Evolutionary conservation across 2,888 invertebrate species (phyloP).

Genomic region (Dichetophora obliterata): DNA sequence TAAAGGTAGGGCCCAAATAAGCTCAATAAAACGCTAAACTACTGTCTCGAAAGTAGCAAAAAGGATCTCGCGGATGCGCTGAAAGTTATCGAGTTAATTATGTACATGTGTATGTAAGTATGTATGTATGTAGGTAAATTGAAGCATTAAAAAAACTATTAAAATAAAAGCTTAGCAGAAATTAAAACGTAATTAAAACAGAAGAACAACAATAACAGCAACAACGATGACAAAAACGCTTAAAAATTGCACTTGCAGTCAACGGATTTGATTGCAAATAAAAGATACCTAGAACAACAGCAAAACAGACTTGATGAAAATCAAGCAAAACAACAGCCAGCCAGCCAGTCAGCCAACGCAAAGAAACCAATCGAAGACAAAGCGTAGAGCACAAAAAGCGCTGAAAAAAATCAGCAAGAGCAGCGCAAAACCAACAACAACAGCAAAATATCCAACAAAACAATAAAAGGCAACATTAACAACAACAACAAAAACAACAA

Average conservation of each 20-base stretch:
- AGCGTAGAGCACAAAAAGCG: conserved; percentile 15
- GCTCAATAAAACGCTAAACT: too few relatives aligned
- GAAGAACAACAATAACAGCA: conserved; percentile 15
- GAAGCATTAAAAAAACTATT: conserved; percentile 14
- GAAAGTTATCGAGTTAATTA: too few relatives aligned
- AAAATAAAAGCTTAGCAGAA: background rate
- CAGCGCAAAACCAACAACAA: conserved; percentile 16
- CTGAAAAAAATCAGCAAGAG: conserved; percentile 10
- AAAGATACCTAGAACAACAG: conserved; percentile 11
- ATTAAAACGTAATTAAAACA: conserved; percentile 33
- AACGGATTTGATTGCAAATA: conserved; percentile 40
- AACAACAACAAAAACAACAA: conserved; percentile 29
- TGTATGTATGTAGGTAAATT: too few relatives aligned
- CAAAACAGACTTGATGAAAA: conserved; percentile 3
- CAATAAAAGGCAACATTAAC: conserved; percentile 16
- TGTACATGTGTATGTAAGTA: too few relatives aligned
- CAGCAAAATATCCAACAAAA: conserved; percentile 1
- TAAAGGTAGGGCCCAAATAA: too few relatives aligned
- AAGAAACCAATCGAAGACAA: conserved; percentile 13
- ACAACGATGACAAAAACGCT: conserved; percentile 1
- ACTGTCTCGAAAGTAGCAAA: too few relatives aligned
- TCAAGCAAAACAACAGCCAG: background rate
- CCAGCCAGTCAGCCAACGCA: conserved; percentile 3
- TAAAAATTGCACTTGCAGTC: conserved; percentile 37
- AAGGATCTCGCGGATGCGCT: too few relatives aligned